phyloP scores from a whole-genome alignment of 2,888 invertebrate genomes.

The Orthosia cruda region DNA sequence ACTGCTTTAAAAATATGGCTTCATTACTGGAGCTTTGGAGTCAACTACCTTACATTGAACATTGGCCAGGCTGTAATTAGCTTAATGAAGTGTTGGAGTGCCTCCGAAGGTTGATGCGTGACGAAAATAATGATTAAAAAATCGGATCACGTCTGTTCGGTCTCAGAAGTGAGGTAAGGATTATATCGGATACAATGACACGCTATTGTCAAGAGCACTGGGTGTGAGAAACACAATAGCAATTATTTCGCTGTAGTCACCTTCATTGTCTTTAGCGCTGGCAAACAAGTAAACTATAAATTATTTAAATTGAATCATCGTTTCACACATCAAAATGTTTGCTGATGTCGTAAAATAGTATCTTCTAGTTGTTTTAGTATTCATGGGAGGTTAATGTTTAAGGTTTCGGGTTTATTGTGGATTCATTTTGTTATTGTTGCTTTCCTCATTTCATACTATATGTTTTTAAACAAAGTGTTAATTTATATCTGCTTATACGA shows the following conservation, averaged over 20 bases:
- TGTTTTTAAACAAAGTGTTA: slow-evolving; percentile 7
- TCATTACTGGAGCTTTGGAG: slow-evolving; percentile 42
- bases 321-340: slow-evolving; percentile 66
- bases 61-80: slow-evolving; percentile 56
- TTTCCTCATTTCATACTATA: not conserved
- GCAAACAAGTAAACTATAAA: slow-evolving; percentile 69
- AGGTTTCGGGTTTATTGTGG: slow-evolving; percentile 7
- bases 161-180: slow-evolving; percentile 85
- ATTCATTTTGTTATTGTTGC: slow-evolving; percentile 1
- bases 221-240: slow-evolving; percentile 71
- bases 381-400: slow-evolving; percentile 39
- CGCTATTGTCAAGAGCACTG: slow-evolving; percentile 76
- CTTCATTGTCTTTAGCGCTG: slow-evolving; percentile 65
- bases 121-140: slow-evolving; percentile 79
- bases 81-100: slow-evolving; percentile 58
- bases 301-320: slow-evolving; percentile 70
- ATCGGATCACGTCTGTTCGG: slow-evolving; percentile 84
- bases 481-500: slow-evolving; percentile 15
- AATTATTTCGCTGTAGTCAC: slow-evolving; percentile 71
- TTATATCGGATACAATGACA: slow-evolving; percentile 83
- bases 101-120: slow-evolving; percentile 74
- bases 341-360: slow-evolving; percentile 48
- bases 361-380: slow-evolving; percentile 37
- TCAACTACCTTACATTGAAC: slow-evolving; percentile 47
- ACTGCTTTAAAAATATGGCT: slow-evolving; percentile 49